Conservation (phyloP, 2,797 vertebrate species). For the Melanotaenia boesemani region DNA sequence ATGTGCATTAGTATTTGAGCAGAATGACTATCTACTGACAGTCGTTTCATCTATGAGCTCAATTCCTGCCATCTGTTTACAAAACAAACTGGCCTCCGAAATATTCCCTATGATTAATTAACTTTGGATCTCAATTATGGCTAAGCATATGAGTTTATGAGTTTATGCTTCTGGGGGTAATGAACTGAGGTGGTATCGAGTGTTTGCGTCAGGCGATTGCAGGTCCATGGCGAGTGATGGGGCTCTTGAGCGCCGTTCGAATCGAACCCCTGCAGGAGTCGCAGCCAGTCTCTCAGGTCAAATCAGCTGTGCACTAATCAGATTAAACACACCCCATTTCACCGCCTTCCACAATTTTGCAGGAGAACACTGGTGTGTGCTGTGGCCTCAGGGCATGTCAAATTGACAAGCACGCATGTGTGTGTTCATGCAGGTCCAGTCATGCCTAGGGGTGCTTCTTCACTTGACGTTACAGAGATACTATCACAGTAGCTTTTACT, state of each 20-base stretch:
- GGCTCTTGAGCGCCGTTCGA: conserved; percentile 37
- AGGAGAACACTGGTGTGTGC: conserved; percentile 45
- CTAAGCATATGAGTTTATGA: conserved; percentile 56
- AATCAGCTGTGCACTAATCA: conserved; percentile 76
- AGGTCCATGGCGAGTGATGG: background rate
- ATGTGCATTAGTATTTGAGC: too few relatives aligned
- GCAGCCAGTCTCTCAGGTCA: conserved; percentile 63
- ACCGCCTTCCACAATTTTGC: conserved; percentile 66
- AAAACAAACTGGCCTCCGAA: conserved; percentile 48
- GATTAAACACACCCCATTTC: conserved; percentile 79
- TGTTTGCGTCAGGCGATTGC: conserved; percentile 43
- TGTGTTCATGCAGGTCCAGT: conserved; percentile 23
- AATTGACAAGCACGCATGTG: conserved; percentile 27
- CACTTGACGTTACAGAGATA: conserved; percentile 39
- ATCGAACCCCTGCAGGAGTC: conserved; percentile 50
- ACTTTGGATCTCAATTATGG: conserved; percentile 63
- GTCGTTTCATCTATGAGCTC: background rate
- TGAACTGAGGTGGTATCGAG: conserved; percentile 22
- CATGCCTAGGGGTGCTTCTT: conserved; percentile 39
- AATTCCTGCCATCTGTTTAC: conserved; percentile 31
- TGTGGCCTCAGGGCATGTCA: conserved; percentile 38
- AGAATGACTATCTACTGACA: background rate
- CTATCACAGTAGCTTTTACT: conserved; percentile 20
- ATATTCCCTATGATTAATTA: conserved; percentile 72
- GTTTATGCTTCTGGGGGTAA: conserved; percentile 44